Evolutionary conservation across 2,888 invertebrate species (phyloP).

Genomic region (Megamerina dolium): DNA sequence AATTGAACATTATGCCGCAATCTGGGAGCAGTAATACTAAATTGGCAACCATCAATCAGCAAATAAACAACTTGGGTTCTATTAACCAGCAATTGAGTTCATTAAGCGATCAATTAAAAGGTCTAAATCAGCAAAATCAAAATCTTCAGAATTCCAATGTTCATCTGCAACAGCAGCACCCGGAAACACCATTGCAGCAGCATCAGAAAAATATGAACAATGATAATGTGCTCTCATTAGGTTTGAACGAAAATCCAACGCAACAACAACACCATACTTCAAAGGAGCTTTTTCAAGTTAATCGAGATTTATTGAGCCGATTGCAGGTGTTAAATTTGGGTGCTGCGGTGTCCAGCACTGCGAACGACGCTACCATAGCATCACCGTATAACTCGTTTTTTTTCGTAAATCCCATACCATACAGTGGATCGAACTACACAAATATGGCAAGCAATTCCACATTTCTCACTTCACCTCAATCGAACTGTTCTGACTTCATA

Average conservation of each 20-base stretch:
- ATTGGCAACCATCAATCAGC: slow-evolving; percentile 47
- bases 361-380: slow-evolving; percentile 26
- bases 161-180: slow-evolving; percentile 39
- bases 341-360: slow-evolving; percentile 20
- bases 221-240: too few species aligned
- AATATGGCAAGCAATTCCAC: slow-evolving; percentile 38
- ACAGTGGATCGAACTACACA: slow-evolving; percentile 37
- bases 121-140: slow-evolving; percentile 48
- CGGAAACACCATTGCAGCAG: too few species aligned
- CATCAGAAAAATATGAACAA: too few species aligned
- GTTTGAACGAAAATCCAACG: too few species aligned
- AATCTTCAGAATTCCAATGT: slow-evolving; percentile 46
- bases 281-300: slow-evolving; percentile 48
- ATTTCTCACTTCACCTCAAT: slow-evolving; percentile 36
- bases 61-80: slow-evolving; percentile 46
- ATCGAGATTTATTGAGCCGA: slow-evolving; percentile 48
- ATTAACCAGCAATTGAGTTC: slow-evolving; percentile 48
- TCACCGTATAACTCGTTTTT: slow-evolving; percentile 48
- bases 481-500: slow-evolving; percentile 36
- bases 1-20: slow-evolving; percentile 46
- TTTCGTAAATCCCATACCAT: slow-evolving; percentile 48
- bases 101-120: slow-evolving; percentile 46
- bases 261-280: slow-evolving; percentile 43
- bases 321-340: slow-evolving; percentile 46
- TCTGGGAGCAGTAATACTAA: slow-evolving; percentile 47